phyloP scores from a whole-genome alignment of 2,888 invertebrate genomes.

The Ormyrus labotus region DNA sequence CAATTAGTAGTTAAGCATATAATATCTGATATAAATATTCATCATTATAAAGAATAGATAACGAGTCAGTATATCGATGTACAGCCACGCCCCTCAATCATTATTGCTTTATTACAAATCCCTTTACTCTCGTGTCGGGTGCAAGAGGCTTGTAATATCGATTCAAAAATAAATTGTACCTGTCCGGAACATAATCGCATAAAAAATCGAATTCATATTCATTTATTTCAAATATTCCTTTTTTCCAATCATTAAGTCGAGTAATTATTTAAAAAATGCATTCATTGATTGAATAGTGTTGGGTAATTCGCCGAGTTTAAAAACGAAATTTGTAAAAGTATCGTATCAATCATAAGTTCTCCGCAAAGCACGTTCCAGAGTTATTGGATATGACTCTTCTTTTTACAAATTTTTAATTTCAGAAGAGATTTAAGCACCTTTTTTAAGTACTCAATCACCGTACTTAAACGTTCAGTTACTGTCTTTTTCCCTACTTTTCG shows the following conservation, averaged over 20 bases:
- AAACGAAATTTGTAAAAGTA: constrained; percentile 5
- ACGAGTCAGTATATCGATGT: constrained; percentile 18
- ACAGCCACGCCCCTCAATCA: constrained; percentile 31
- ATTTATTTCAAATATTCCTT: constrained; percentile 6
- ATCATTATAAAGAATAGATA: constrained; percentile 27
- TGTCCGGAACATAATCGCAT: constrained; percentile 24
- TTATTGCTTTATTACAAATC: constrained; percentile 40
- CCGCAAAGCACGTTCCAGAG: neutral
- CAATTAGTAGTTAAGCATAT: constrained; percentile 15
- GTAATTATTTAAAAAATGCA: constrained; percentile 16
- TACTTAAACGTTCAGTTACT: constrained; percentile 33
- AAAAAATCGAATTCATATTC: constrained; percentile 29
- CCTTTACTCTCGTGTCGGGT: constrained; percentile 28
- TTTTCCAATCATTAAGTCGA: neutral
- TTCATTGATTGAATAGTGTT: constrained; percentile 24
- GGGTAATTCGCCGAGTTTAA: constrained; percentile 5
- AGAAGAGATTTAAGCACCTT: constrained; percentile 17
- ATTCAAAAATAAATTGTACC: constrained; percentile 33
- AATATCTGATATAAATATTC: too few species aligned
- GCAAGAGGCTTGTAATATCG: neutral
- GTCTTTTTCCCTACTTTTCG: constrained; percentile 38
- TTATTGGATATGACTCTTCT: constrained; percentile 13
- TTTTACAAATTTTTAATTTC: neutral
- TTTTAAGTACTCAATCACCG: constrained; percentile 26
- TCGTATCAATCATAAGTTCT: neutral